A percentile compares a stretch with the other conserved stretches of the same genome.
Evolutionary conservation across 53 echinoderm and acorn worm genomes (phyloP).

Genomic region (Crossaster papposus): DNA sequence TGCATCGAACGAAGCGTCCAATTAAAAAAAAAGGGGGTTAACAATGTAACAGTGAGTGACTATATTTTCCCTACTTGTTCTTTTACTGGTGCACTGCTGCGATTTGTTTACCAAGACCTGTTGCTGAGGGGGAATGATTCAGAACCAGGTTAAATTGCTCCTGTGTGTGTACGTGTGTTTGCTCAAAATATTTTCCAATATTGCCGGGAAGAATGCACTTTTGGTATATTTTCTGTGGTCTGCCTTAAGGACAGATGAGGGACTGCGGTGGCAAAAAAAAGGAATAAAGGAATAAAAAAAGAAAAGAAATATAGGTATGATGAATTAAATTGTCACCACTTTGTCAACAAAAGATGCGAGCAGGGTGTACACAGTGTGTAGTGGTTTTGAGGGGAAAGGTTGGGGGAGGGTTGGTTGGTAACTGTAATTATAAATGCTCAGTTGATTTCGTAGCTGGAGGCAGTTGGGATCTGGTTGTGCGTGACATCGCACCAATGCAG

Average conservation of each 20-base stretch:
- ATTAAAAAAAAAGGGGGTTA: not conserved
- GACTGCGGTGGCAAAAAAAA: constrained; percentile 34
- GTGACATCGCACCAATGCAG: constrained; percentile 44
- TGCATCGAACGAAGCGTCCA: constrained; percentile 28
- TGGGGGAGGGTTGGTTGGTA: not conserved
- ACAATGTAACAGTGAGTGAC: constrained; percentile 21
- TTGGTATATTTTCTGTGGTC: not conserved
- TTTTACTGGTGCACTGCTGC: not conserved
- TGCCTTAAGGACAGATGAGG: constrained; percentile 11
- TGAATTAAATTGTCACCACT: constrained; percentile 46
- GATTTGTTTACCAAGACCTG: constrained; percentile 24
- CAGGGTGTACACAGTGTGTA: not conserved
- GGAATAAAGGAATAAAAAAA: not conserved
- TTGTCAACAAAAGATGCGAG: not conserved
- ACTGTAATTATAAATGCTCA: constrained; percentile 57
- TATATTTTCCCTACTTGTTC: not conserved
- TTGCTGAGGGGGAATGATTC: constrained; percentile 31
- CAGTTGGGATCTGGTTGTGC: not conserved
- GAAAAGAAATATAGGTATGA: not conserved
- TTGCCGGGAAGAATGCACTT: constrained; percentile 44
- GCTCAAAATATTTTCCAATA: constrained; percentile 15
- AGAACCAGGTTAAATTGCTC: not conserved
- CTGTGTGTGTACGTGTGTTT: constrained; percentile 15
- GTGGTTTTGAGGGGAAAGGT: not conserved
- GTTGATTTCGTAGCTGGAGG: constrained; percentile 28